Percentiles rank a stretch among this genome's conserved stretches.
Evolutionary conservation across 2,888 invertebrate species (phyloP).

Genomic region (Heliconius charithonia): DNA sequence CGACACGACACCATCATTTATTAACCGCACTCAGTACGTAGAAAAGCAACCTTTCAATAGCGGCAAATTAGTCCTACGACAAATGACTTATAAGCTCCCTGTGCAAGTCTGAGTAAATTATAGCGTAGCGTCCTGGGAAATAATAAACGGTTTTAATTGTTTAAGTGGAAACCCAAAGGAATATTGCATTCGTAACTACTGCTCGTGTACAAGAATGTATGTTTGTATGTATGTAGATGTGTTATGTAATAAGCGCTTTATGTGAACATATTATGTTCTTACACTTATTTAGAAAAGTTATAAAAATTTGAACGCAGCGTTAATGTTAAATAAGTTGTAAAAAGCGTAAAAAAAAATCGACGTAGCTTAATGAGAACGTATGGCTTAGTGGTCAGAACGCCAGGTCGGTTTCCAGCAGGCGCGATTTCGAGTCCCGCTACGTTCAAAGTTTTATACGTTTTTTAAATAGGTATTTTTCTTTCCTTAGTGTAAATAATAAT

Average conservation of each 20-base stretch:
- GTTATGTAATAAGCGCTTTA: not conserved
- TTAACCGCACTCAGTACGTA: not conserved
- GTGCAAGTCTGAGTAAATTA: conserved; percentile 34
- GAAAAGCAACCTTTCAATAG: conserved; percentile 26
- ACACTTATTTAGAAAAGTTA: too few species aligned
- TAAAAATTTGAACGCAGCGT: too few species aligned
- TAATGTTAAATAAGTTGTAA: too few species aligned
- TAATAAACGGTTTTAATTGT: conserved; percentile 32
- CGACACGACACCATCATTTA: conserved; percentile 7
- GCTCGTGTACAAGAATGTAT: conserved; percentile 12
- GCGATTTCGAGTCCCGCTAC: too few species aligned
- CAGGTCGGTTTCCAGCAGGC: too few species aligned
- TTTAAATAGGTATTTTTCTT: too few species aligned
- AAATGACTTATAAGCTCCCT: conserved; percentile 31
- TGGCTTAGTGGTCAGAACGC: too few species aligned
- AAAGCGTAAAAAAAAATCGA: too few species aligned
- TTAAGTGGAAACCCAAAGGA: conserved; percentile 28
- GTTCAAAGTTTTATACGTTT: too few species aligned
- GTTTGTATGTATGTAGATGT: not conserved
- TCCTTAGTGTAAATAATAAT: too few species aligned
- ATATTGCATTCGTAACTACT: conserved; percentile 10
- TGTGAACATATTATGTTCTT: too few species aligned
- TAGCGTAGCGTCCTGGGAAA: conserved; percentile 28
- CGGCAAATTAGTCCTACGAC: conserved; percentile 32
- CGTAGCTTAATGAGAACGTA: too few species aligned